phyloP scores from a whole-genome alignment of 2,797 vertebrate genomes.

The Hypotaenidia okinawae region DNA sequence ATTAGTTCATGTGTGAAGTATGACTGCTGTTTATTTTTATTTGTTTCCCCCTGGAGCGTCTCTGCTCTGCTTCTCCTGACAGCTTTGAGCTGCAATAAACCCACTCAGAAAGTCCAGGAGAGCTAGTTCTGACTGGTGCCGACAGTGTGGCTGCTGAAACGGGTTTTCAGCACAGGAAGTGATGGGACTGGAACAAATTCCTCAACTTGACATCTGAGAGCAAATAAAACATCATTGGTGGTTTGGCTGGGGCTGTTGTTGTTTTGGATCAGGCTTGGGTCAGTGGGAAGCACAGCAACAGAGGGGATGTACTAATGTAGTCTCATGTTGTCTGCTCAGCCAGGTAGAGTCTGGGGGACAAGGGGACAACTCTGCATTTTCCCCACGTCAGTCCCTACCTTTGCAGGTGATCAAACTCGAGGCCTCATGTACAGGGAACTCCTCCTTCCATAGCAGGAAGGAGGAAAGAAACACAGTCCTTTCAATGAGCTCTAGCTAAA shows the following conservation, averaged over 20 bases:
- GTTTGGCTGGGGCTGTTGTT: conserved; percentile 31
- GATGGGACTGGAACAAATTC: conserved; percentile 42
- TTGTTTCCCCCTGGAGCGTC: background rate
- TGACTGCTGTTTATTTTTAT: background rate
- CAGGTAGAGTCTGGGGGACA: accelerated
- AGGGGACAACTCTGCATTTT: background rate
- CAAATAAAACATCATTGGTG: background rate
- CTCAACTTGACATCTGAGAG: conserved; percentile 38
- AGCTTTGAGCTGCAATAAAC: conserved; percentile 13
- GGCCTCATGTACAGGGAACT: background rate
- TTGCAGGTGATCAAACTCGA: background rate
- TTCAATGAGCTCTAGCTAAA: background rate
- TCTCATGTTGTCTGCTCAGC: background rate
- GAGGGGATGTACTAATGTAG: background rate
- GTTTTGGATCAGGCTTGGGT: background rate
- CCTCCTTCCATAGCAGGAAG: background rate
- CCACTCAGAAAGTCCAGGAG: background rate
- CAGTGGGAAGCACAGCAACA: background rate
- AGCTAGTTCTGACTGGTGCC: conserved; percentile 4
- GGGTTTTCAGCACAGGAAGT: background rate
- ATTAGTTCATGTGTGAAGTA: background rate
- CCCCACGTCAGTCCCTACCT: background rate
- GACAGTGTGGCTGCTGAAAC: background rate
- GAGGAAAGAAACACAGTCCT: background rate
- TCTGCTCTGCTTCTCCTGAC: background rate